Conservation (phyloP, 2,888 invertebrate genomes). For the Hypena proboscidalis region DNA sequence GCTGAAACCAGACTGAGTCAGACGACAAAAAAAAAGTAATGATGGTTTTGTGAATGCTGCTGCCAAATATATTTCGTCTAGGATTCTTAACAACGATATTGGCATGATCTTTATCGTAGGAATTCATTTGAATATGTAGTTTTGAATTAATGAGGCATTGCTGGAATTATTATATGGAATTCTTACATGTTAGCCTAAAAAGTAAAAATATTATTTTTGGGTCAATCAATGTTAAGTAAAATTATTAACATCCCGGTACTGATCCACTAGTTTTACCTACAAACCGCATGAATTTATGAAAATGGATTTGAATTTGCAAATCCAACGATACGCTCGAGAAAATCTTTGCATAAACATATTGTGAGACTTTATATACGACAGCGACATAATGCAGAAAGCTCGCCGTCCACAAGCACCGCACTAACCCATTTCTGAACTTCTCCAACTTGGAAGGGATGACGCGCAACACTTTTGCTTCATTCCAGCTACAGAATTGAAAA, state of each 20-base stretch:
- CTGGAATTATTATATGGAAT: too few species aligned
- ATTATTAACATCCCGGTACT: too few species aligned
- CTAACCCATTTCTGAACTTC: constrained; percentile 23
- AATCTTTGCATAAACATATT: too few species aligned
- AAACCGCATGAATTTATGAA: too few species aligned
- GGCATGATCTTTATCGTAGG: constrained; percentile 2
- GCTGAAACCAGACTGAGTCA: constrained; percentile 25
- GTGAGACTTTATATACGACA: background rate
- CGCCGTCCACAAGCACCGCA: constrained; percentile 2
- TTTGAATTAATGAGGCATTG: too few species aligned
- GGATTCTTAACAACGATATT: constrained; percentile 7
- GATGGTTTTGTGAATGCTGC: constrained; percentile 20
- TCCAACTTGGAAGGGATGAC: constrained; percentile 11
- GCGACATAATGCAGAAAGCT: background rate
- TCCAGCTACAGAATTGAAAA: constrained; percentile 16
- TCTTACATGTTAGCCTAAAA: too few species aligned
- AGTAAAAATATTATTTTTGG: too few species aligned
- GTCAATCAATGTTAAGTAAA: too few species aligned
- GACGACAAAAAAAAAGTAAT: constrained; percentile 22
- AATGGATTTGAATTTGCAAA: too few species aligned
- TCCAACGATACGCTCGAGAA: too few species aligned
- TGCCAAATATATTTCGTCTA: constrained; percentile 29
- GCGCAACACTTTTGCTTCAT: constrained; percentile 20
- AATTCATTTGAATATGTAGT: constrained; percentile 3
- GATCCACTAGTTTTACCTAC: too few species aligned